Percentiles rank a stretch among this genome's conserved stretches.
These are phyloP conservation scores for Drosophila kurseongensis DNA, from an alignment of 1,140 invertebrate genomes.

Conservation along the genomic window DNA sequence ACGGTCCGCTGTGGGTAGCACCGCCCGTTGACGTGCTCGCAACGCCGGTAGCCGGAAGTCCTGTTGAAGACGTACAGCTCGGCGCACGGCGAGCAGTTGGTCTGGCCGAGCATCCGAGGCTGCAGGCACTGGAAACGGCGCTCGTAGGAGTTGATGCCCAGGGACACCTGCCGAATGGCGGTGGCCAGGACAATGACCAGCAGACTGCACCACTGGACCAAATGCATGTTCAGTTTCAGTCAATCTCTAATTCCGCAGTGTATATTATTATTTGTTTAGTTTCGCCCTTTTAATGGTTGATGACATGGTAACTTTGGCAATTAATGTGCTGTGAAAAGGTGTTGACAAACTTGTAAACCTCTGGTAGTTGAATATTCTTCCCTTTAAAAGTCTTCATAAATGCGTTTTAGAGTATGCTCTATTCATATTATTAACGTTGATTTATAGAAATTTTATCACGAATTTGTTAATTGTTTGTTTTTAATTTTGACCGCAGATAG, in stretches of 20 bases:
- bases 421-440: no score
- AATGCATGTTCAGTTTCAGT: background rate
- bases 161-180: background rate
- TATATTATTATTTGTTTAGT: background rate
- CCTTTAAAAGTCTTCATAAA: no score
- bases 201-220: background rate
- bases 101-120: background rate
- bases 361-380: no score
- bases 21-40: conserved; percentile 25
- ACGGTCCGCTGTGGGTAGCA: conserved; percentile 17
- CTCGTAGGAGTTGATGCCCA: background rate
- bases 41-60: background rate
- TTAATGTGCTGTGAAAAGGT: background rate
- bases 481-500: no score
- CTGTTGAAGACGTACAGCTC: conserved; percentile 25
- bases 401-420: no score
- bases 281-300: background rate
- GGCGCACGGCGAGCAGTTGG: conserved; percentile 20
- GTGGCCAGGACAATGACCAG: background rate
- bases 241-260: background rate
- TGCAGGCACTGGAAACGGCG: conserved; percentile 3
- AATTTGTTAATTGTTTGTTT: no score
- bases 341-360: no score
- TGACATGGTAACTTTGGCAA: background rate
- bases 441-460: no score